A percentile compares a stretch with the other conserved stretches of the same genome.
These are phyloP conservation scores for Nyctereutes procyonoides DNA, from an alignment of 2,113 vertebrate species.

Conservation along the genomic window DNA sequence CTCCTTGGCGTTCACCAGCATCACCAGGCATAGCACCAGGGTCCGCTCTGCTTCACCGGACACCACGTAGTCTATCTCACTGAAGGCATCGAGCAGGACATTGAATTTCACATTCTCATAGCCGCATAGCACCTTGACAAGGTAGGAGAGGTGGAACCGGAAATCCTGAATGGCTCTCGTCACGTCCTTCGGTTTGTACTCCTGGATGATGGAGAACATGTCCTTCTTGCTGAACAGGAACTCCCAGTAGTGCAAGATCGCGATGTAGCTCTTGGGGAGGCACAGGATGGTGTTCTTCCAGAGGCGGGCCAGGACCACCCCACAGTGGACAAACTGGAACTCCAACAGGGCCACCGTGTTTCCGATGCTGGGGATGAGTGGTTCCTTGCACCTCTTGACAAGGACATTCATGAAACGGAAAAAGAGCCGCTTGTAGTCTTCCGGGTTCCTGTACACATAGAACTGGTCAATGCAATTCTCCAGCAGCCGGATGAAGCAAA, in stretches of 20 bases:
- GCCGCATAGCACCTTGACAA: constrained; percentile 86
- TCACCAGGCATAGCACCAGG: constrained; percentile 87
- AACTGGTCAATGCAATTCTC: constrained; percentile 86
- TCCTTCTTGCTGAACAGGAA: constrained; percentile 85
- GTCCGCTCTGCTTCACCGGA: constrained; percentile 89
- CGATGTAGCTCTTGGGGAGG: constrained; percentile 89
- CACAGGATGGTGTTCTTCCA: constrained; percentile 81
- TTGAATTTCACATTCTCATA: constrained; percentile 80
- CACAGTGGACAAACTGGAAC: constrained; percentile 88
- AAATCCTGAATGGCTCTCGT: constrained; percentile 79
- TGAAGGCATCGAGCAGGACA: constrained; percentile 88
- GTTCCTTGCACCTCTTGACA: constrained; percentile 83
- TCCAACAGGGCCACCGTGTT: constrained; percentile 88
- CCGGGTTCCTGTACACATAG: constrained; percentile 84
- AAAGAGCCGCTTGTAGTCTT: constrained; percentile 86
- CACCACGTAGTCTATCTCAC: constrained; percentile 71
- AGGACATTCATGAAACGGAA: constrained; percentile 90
- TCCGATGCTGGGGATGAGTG: constrained; percentile 86
- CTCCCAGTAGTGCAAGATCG: constrained; percentile 89
- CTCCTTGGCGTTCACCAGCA: constrained; percentile 86
- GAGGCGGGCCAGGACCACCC: constrained; percentile 85
- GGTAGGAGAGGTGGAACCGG: constrained; percentile 85
- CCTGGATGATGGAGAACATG: constrained; percentile 87
- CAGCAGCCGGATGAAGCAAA: constrained; percentile 89
- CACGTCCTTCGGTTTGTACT: constrained; percentile 86